Base-by-base conservation (phyloP, 2,888 invertebrate genomes). In the Aplocera efformata region DNA sequence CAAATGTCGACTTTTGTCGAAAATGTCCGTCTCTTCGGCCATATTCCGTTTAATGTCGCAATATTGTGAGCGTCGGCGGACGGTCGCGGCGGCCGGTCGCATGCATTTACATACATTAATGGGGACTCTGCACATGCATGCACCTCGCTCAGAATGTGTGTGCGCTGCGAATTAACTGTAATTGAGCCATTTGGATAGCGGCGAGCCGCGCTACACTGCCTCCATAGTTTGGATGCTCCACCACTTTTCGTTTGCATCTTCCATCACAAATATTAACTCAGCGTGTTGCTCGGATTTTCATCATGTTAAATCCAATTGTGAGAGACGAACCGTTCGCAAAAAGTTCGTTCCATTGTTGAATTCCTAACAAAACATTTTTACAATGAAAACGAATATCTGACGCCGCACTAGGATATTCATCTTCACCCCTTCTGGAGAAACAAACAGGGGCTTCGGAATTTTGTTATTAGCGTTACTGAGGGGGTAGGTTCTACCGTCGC, bases 41-140 rank as follows among this genome's bases (percentile, higher is more conserved):
- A 82, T 85, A 83, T 83, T 83, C 82, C 67, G 75, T 76, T 81
- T 83, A 83, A 85, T 86, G 85, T 82, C 72, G 85, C 86, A 83
- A 88, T 86, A 88, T 84, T 83, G 84, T 72, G 77, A 80, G 69
- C 80, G 79, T 69, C 73, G 77, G 72, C 74, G 66, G 76, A 66
- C 69, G 63, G 76, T 72, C 72, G 80, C 74, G 80, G 78, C 76
- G 81, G 77, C 79, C 78, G 73, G 80, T 79, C 79, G 84, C 81
- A 79, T 84, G 82, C 84, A 88, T 86, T 88, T 86, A 82, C 88
- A 88, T 86, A 85, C 82, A 85, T 86, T 86, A 86, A 79, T 79
- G 76, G 69, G 76, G 71, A 80, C 78, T 73, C 70, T 72, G 78
- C 77, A 78, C 82, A 82, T 82, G 83, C 79, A 82, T 79, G 77